Conservation (phyloP, 64 coral and sea anemone species). For the Stylophora pistillata region DNA sequence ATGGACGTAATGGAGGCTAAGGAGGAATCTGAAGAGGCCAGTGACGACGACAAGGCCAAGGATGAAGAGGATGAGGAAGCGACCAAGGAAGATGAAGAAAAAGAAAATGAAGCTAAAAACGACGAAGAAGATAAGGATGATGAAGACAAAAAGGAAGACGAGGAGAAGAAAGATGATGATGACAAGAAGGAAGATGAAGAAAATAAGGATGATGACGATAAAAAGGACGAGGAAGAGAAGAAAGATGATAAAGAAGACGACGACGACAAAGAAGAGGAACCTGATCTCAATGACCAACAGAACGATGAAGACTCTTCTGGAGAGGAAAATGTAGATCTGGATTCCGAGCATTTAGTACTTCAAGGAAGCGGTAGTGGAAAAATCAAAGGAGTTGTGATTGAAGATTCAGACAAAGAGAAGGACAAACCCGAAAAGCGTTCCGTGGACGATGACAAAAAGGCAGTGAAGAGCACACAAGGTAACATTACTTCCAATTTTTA, state of each 20-base stretch:
- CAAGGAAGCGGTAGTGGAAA: slow-evolving; percentile 40
- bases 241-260: neutral
- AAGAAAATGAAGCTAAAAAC: neutral
- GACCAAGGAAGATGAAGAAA: neutral
- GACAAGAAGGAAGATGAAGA: slow-evolving; percentile 19
- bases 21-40: slow-evolving; percentile 14
- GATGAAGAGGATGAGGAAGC: slow-evolving; percentile 22
- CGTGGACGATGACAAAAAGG: neutral
- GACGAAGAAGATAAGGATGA: slow-evolving; percentile 20
- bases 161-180: neutral
- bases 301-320: slow-evolving; percentile 22
- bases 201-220: neutral
- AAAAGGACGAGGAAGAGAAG: slow-evolving; percentile 8
- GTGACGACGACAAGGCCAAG: slow-evolving; percentile 10
- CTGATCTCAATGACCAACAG: slow-evolving; percentile 37
- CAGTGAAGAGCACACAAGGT: slow-evolving; percentile 26
- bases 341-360: slow-evolving; percentile 35
- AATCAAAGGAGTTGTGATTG: slow-evolving; percentile 31
- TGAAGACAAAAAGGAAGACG: slow-evolving; percentile 17
- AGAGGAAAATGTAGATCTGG: slow-evolving; percentile 43
- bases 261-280: slow-evolving; percentile 35
- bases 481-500: neutral
- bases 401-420: slow-evolving; percentile 31
- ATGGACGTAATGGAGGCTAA: slow-evolving; percentile 45
- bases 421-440: slow-evolving; percentile 46